Conservation (phyloP, 2,113 vertebrate species). For the Origma solitaria region DNA sequence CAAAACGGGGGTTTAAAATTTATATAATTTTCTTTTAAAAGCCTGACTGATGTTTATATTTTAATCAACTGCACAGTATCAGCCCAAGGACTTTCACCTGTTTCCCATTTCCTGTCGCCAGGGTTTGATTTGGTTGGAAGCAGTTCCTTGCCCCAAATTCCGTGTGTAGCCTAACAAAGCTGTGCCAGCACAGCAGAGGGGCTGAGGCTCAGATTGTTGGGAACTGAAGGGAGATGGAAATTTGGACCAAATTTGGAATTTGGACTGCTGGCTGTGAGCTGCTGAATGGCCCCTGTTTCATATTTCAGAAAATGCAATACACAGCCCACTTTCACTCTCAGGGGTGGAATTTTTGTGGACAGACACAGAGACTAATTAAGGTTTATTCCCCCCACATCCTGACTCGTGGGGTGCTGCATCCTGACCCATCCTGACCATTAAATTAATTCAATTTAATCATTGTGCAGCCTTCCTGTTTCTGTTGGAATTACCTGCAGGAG, state of each 20-base stretch:
- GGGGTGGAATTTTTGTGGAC: neutral
- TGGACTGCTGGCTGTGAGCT: neutral
- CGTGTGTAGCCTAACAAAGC: neutral
- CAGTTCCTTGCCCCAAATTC: neutral
- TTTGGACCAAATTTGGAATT: too few relatives aligned
- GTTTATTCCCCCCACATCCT: neutral
- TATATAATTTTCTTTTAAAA: neutral
- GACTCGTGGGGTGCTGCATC: neutral
- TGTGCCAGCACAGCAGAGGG: neutral
- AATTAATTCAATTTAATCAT: neutral
- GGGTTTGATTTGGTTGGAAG: neutral
- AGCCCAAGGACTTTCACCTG: neutral
- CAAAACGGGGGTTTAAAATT: accelerated
- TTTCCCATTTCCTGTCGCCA: neutral
- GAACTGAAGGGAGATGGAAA: neutral
- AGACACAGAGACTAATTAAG: neutral
- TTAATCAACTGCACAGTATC: neutral
- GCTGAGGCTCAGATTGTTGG: neutral
- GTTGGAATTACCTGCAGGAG: neutral
- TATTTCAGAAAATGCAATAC: neutral
- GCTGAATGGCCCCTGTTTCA: neutral
- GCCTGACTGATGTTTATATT: neutral
- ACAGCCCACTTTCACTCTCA: neutral
- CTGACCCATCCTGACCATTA: too few relatives aligned
- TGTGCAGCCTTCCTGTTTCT: neutral